Evolutionary conservation across 2,888 invertebrate species (phyloP).

Genomic region (Synergus laeviventris): DNA sequence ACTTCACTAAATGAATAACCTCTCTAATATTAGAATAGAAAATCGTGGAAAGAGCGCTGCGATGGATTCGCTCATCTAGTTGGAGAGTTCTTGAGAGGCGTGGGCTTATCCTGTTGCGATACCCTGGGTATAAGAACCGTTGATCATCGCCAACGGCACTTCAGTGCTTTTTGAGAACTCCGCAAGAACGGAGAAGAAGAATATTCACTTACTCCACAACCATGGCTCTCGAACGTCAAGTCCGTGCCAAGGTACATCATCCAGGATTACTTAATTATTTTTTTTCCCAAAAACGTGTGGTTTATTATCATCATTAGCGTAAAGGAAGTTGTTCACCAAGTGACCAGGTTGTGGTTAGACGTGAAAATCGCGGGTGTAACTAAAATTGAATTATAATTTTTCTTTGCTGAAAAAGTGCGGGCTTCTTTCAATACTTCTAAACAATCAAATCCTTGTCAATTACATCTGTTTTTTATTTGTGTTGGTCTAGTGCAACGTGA

Average conservation of each 20-base stretch:
- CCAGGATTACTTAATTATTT: conserved; percentile 1
- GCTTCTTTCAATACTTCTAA: background rate
- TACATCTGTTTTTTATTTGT: background rate
- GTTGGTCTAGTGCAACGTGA: background rate
- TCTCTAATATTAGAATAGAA: conserved; percentile 71
- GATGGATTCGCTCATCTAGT: conserved; percentile 56
- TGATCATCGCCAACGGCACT: conserved; percentile 62
- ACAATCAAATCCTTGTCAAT: background rate
- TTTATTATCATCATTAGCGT: background rate
- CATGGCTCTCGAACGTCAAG: conserved; percentile 96
- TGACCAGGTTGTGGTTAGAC: background rate
- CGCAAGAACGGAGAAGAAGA: conserved; percentile 23
- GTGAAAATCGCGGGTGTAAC: background rate
- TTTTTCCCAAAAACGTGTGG: background rate
- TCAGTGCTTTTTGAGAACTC: conserved; percentile 64
- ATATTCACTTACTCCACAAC: conserved; percentile 61
- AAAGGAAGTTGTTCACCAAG: background rate
- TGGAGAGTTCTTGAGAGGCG: conserved; percentile 62
- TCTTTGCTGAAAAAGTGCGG: background rate
- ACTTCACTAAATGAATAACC: conserved; percentile 62
- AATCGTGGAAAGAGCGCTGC: conserved; percentile 63
- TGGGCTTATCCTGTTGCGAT: conserved; percentile 63
- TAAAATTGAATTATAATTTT: background rate
- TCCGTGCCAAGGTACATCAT: conserved; percentile 87
- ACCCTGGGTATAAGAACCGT: conserved; percentile 68